Conservation (phyloP, 2,888 invertebrate species). For the Urechis unicinctus region DNA sequence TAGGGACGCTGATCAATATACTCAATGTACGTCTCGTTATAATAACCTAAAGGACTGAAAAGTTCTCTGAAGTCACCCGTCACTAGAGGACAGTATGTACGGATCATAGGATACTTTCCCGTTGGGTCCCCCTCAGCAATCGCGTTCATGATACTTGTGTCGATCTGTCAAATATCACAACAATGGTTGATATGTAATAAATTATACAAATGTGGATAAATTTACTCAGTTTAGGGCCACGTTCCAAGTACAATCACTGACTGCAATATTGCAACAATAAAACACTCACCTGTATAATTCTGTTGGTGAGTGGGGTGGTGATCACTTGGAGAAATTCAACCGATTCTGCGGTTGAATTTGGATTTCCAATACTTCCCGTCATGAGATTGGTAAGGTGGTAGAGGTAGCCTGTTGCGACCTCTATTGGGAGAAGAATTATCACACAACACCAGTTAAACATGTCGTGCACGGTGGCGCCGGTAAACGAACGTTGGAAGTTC, state of each 20-base stretch:
- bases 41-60: no score
- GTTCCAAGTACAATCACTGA: not conserved
- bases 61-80: no score
- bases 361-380: slow-evolving; percentile 14
- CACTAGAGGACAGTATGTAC: not conserved
- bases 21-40: no score
- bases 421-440: slow-evolving; percentile 53
- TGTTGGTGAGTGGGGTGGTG: slow-evolving; percentile 52
- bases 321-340: slow-evolving; percentile 48
- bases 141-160: slow-evolving; percentile 18
- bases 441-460: slow-evolving; percentile 58
- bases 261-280: not conserved
- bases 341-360: slow-evolving; percentile 21
- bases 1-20: no score
- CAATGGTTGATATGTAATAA: no score
- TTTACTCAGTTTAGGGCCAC: no score
- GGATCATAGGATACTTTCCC: not conserved
- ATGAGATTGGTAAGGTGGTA: slow-evolving; percentile 40
- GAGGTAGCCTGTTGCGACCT: slow-evolving; percentile 48
- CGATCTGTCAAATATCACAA: slow-evolving; percentile 10
- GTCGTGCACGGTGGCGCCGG: slow-evolving; percentile 56
- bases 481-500: slow-evolving; percentile 54
- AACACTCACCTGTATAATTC: slow-evolving; percentile 38
- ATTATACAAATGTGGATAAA: no score
- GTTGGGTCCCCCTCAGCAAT: slow-evolving; percentile 14